Conservation (phyloP, 2,888 invertebrate species). For the Scaptomyza flava region DNA sequence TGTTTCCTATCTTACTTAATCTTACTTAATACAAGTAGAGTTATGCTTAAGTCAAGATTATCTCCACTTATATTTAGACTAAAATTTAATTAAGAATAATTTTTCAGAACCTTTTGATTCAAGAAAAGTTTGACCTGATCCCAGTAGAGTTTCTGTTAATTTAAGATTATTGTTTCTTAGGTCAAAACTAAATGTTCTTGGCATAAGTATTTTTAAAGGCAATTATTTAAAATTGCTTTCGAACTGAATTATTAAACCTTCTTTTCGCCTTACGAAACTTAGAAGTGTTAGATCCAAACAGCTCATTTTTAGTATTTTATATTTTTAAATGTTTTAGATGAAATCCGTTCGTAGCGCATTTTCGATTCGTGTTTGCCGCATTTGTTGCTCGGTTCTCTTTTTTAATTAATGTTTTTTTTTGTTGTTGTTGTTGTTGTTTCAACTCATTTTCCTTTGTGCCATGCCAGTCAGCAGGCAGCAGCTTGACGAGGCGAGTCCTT, state of each 20-base stretch:
- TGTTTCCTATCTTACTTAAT: not conserved
- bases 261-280: no score
- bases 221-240: no score
- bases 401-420: conserved; percentile 66
- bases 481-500: conserved; percentile 60
- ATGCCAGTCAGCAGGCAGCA: conserved; percentile 49
- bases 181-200: not conserved
- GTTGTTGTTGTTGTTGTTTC: conserved; percentile 62
- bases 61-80: not conserved
- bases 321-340: not conserved
- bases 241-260: no score
- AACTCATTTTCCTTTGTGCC: conserved; percentile 82
- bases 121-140: not conserved
- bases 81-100: not conserved
- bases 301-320: no score
- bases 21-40: not conserved
- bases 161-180: not conserved
- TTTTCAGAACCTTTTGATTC: not conserved
- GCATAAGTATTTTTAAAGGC: not conserved
- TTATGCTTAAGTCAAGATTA: not conserved
- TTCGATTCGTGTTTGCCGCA: conserved; percentile 8
- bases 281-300: no score
- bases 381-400: conserved; percentile 49
- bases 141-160: not conserved
- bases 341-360: conserved; percentile 24